Percentiles rank a stretch among this genome's conserved stretches.
Evolutionary conservation across 2,797 vertebrate genomes (phyloP).

Genomic region (Sylvia borin): DNA sequence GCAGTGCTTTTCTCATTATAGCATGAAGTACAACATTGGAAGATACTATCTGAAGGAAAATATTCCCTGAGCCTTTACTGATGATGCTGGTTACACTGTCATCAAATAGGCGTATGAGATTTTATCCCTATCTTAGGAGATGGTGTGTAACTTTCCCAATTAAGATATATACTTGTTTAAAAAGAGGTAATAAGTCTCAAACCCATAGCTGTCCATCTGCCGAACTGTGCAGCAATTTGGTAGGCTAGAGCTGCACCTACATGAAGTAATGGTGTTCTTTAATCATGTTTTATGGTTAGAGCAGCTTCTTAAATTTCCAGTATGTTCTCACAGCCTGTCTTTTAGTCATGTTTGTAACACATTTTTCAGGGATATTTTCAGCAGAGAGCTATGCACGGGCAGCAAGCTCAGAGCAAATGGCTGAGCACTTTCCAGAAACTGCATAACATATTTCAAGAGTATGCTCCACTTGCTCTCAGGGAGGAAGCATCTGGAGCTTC

Average conservation of each 20-base stretch:
- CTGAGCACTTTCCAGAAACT: slow-evolving; percentile 54
- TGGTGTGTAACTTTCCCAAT: neutral
- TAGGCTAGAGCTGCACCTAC: neutral
- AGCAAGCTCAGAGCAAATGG: slow-evolving; percentile 70
- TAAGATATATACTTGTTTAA: neutral
- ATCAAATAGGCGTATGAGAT: neutral
- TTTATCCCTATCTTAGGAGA: neutral
- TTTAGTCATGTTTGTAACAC: slow-evolving; percentile 24
- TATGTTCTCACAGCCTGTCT: neutral
- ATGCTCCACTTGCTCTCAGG: slow-evolving; percentile 31
- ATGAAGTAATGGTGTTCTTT: neutral
- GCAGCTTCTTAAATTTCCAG: neutral
- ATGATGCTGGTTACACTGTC: neutral
- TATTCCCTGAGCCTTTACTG: neutral
- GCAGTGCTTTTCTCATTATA: neutral
- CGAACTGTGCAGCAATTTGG: neutral
- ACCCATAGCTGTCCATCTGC: neutral
- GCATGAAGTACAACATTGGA: neutral
- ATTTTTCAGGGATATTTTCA: slow-evolving; percentile 70
- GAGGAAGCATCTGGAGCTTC: slow-evolving; percentile 52
- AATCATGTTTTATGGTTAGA: neutral
- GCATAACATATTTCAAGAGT: slow-evolving; percentile 54
- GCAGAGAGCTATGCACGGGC: slow-evolving; percentile 59
- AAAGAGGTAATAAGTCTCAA: neutral
- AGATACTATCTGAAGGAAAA: neutral